A percentile compares a stretch with the other conserved stretches of the same genome.
phyloP scores from a whole-genome alignment of 64 coral and sea anemone species.

The Exaiptasia diaphana region DNA sequence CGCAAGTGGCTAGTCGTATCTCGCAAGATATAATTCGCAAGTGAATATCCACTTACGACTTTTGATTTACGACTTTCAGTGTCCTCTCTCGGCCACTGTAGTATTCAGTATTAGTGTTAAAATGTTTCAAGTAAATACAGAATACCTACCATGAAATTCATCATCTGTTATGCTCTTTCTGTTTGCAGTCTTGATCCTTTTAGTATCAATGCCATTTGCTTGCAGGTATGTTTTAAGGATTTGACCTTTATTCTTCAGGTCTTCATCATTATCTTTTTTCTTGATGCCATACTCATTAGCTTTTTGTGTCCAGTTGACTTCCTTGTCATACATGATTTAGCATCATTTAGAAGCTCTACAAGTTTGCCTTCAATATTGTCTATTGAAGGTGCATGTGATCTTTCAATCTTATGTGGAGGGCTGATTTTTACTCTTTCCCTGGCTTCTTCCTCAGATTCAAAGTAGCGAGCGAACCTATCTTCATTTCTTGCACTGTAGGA shows the following conservation, averaged over 20 bases:
- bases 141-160: too few relatives aligned
- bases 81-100: too few relatives aligned
- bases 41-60: too few relatives aligned
- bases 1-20: too few relatives aligned
- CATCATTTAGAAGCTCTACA: not conserved
- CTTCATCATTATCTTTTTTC: not conserved
- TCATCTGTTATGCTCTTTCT: too few relatives aligned
- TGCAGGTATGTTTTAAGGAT: not conserved
- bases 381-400: not conserved
- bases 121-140: too few relatives aligned
- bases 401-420: not conserved
- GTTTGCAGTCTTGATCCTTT: not conserved
- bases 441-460: not conserved
- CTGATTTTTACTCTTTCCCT: not conserved
- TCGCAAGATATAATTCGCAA: too few relatives aligned
- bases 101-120: too few relatives aligned
- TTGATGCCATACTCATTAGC: not conserved
- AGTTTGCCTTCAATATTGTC: conserved; percentile 4
- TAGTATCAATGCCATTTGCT: not conserved
- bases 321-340: not conserved
- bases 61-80: too few relatives aligned
- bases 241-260: not conserved
- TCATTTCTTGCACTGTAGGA: not conserved
- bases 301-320: not conserved
- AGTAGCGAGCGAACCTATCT: not conserved